These are phyloP conservation scores for Halocynthia roretzi DNA, from an alignment of 23 tunicate species.

Conservation along the genomic window DNA sequence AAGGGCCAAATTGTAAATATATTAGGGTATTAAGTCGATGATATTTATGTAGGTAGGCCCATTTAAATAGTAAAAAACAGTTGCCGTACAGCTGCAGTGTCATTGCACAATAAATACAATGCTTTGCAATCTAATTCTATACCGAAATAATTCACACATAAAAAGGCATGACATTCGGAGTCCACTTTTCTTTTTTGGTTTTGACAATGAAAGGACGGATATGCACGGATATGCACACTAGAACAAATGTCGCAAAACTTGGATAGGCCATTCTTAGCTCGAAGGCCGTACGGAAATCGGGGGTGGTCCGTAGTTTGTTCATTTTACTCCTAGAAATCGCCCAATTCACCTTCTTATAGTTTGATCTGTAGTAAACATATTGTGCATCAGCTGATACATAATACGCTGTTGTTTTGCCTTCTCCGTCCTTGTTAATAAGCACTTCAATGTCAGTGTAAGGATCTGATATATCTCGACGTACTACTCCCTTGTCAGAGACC, in stretches of 20 bases:
- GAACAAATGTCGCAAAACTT: background rate
- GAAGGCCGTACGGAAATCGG: background rate
- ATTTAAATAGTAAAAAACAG: background rate
- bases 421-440: background rate
- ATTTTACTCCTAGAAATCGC: too few species aligned
- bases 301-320: too few species aligned
- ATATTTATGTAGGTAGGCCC: background rate
- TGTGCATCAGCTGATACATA: slow-evolving; percentile 58
- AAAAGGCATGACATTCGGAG: too few species aligned
- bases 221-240: too few species aligned
- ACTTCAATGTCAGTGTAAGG: slow-evolving; percentile 9
- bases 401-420: slow-evolving; percentile 16
- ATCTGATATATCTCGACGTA: slow-evolving; percentile 6
- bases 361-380: slow-evolving; percentile 36
- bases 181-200: too few species aligned
- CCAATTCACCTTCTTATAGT: slow-evolving; percentile 38
- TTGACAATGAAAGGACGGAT: too few species aligned
- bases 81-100: too few species aligned
- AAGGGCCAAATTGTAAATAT: background rate
- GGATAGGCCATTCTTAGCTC: too few species aligned
- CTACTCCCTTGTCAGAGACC: slow-evolving; percentile 11
- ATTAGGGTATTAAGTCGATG: background rate
- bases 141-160: too few species aligned
- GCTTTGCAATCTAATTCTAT: too few species aligned
- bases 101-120: too few species aligned